phyloP scores from a whole-genome alignment of 2,113 vertebrate species.

The Anoplopoma fimbria region DNA sequence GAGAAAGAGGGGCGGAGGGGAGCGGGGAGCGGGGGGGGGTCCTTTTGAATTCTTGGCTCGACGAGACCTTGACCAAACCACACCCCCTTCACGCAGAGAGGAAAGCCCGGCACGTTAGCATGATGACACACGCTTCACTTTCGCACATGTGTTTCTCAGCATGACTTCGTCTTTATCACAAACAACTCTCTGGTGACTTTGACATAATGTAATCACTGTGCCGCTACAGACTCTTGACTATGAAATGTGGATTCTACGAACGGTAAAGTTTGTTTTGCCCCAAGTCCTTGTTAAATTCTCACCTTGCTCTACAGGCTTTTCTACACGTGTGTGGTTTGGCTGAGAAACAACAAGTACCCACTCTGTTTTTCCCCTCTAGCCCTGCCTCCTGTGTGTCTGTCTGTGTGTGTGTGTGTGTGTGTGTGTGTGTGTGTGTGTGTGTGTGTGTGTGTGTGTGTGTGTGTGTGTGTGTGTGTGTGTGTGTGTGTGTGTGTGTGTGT shows the following conservation, averaged over 20 bases:
- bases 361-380: conserved; percentile 1
- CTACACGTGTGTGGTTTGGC: not conserved
- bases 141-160: not conserved
- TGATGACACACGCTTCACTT: conserved; percentile 14
- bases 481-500: not conserved
- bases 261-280: conserved; percentile 18
- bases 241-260: not conserved
- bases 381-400: too few relatives aligned
- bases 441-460: too few relatives aligned
- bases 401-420: not conserved
- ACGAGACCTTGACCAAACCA: conserved; percentile 17
- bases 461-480: not conserved
- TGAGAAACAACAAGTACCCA: not conserved
- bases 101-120: conserved; percentile 36
- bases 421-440: too few relatives aligned
- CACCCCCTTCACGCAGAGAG: conserved; percentile 24
- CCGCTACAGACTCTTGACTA: not conserved
- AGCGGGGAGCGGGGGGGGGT: conserved; percentile 31
- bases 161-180: not conserved
- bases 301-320: conserved; percentile 30
- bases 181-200: not conserved
- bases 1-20: conserved; percentile 20
- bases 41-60: conserved; percentile 56
- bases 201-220: not conserved
- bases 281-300: conserved; percentile 10